Base-by-base conservation (phyloP, 2,113 vertebrate species). In the Sceloporus undulatus region DNA sequence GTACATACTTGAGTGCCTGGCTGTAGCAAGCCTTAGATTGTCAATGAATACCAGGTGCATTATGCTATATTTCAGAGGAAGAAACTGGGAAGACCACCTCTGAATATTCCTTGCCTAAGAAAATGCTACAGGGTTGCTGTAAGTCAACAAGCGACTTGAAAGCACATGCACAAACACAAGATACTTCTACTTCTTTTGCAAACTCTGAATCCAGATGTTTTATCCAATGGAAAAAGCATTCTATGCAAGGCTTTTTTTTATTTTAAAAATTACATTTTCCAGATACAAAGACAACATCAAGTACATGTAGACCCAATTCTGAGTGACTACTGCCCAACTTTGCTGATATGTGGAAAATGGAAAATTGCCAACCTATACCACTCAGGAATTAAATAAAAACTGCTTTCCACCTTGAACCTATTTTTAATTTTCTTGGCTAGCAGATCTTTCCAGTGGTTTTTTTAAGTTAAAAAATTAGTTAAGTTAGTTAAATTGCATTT, bases 361-460 rank as follows among this genome's bases (percentile, higher is more conserved):
- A 92, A 88, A 93, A 89, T 85, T 82, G 66, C 89, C 85, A 85
- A 86, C n/a, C 89, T 11, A 56, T 85, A 83, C 56, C 90, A 91
- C 82, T 79, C 91, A 54, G 23, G 0, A 1, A 0, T 38, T 48
- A 1, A 34, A 29, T 34, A 83, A 80, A 77, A 87, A 52, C 65
- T 80, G 89, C 56, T 56, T 42, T 65, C 79, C 29, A 40, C 62
- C 38, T 85, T 62, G 66, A 65, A 75, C 79, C 80, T 85, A 79
- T 62, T 81, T 85, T 48, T 54, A 38, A 71, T 71, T 56, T 77
- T 48, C 48, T 48, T 13, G 21, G 85, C 68, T 89, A 82, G 9
- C 0, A 0, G 2, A 54, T 38, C 84, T 9, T 59, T 85, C 11
- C 73, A 77, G 16, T 19, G 13, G 16, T 6, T 4, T 82, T 82